These are phyloP conservation scores for Choreutis nemorana DNA, from an alignment of 2,888 invertebrate species.

Conservation along the genomic window DNA sequence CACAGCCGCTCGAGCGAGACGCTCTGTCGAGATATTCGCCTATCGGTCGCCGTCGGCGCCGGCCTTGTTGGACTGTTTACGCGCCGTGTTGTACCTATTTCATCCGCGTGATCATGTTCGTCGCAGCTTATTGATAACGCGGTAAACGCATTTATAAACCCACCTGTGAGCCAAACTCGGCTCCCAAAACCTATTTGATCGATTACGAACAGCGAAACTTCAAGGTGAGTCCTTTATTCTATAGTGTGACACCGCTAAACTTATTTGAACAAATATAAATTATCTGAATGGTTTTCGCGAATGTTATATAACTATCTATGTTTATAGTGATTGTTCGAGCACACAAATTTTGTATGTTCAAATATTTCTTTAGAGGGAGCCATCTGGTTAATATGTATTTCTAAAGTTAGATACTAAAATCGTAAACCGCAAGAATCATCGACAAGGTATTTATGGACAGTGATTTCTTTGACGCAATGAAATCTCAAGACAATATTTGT, in stretches of 20 bases:
- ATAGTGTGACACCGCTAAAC: too few relatives aligned
- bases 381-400: constrained; percentile 62
- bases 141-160: constrained; percentile 31
- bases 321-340: too few relatives aligned
- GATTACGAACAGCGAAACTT: constrained; percentile 20
- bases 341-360: too few relatives aligned
- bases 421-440: constrained; percentile 57
- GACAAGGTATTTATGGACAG: constrained; percentile 38
- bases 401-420: constrained; percentile 65
- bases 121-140: constrained; percentile 46
- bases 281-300: neutral
- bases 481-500: too few relatives aligned
- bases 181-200: constrained; percentile 21
- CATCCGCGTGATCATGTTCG: constrained; percentile 50
- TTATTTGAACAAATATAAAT: too few relatives aligned
- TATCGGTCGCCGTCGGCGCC: constrained; percentile 60
- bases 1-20: constrained; percentile 49
- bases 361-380: constrained; percentile 55
- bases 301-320: too few relatives aligned
- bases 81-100: constrained; percentile 42
- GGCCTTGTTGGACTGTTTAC: constrained; percentile 57
- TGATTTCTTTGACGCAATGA: constrained; percentile 23
- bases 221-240: constrained; percentile 17
- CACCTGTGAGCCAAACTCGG: constrained; percentile 21
- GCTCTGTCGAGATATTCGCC: constrained; percentile 56